Evolutionary conservation across 2,888 invertebrate species (phyloP), one percentile per base, ranked within the genome.

Genomic region (Dione vanillae): DNA sequence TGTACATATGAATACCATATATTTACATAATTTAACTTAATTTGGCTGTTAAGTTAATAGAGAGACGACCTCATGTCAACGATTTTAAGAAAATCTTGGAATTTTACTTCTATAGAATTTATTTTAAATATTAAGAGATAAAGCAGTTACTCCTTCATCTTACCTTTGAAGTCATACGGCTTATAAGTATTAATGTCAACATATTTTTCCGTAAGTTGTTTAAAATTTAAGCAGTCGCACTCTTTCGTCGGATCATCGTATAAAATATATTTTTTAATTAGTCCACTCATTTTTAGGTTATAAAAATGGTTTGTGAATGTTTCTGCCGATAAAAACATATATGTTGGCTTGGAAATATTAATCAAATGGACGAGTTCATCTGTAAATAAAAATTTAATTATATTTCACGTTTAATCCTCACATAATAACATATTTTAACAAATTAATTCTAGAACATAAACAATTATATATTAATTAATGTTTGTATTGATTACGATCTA

Each of bases 321-420:
- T 40, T 78, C 77, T 9, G 82, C 80, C 0, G 90, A 90, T 8
- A 89, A 64, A 65, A 90, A 88, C 11, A 88, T 71, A 52, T 82
- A 86, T 69, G 84, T 88, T 3, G 90, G 89, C 45, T 84, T 86
- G 0, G 90, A 86, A 59, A 90, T 87, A 8, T 79, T 75, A 41
- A 85, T 76, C 0, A 84, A 80, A 73, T 90, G 88, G 16, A 78
- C 70, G n/a, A 90, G 49, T 78, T 90, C 90, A 77, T 79, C 90
- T 90, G 81, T 9, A 72, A 71, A 51, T 81, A 85, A 71, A n/a
- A 70, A 65, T 58, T 43, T 37, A n/a, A 47, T 49, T 37, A 64
- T 59, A 12, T 35, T 62, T 47, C 1, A n/a, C n/a, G 1, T 35
- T 3, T 3, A 16, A 47, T 47, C 2, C 16, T 16, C n/a, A n/a